Conservation (phyloP, 2,888 invertebrate species). For the Tinea pellionella region DNA sequence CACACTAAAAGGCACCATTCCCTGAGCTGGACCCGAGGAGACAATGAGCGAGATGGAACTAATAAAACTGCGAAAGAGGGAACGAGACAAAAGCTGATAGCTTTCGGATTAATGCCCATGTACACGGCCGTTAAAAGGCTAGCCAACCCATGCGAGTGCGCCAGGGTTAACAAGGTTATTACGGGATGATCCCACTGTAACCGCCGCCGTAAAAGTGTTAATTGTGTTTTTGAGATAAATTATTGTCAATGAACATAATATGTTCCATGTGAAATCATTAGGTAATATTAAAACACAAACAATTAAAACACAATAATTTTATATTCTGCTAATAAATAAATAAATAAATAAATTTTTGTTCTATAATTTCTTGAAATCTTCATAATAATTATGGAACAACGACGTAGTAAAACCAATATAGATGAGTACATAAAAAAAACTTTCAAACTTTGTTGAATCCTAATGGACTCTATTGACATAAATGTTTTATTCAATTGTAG, state of each 20-base stretch:
- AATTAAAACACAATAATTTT: no score
- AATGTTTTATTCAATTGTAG: conserved; percentile 65
- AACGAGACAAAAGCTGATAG: conserved; percentile 60
- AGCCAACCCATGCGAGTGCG: conserved; percentile 56
- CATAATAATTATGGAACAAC: conserved; percentile 12
- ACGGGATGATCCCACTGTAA: conserved; percentile 63
- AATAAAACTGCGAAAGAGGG: conserved; percentile 31
- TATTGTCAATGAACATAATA: conserved; percentile 28
- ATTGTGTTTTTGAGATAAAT: conserved; percentile 58
- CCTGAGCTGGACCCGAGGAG: conserved; percentile 56
- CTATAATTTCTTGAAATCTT: conserved; percentile 17
- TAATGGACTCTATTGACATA: conserved; percentile 64
- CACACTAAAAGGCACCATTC: conserved; percentile 66
- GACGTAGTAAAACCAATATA: background rate
- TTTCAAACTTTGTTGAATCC: conserved; percentile 45
- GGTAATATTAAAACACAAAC: no score
- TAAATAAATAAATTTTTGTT: background rate
- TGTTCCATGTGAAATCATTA: no score
- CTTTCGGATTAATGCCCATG: conserved; percentile 68
- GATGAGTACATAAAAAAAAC: conserved; percentile 32
- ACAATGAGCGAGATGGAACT: conserved; percentile 46
- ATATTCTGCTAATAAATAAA: background rate
- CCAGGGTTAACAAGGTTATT: conserved; percentile 70
- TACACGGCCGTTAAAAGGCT: conserved; percentile 67
- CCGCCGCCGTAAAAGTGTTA: conserved; percentile 67